These are phyloP conservation scores for Atrichornis clamosus DNA, from an alignment of 2,113 vertebrate genomes.

Conservation along the genomic window DNA sequence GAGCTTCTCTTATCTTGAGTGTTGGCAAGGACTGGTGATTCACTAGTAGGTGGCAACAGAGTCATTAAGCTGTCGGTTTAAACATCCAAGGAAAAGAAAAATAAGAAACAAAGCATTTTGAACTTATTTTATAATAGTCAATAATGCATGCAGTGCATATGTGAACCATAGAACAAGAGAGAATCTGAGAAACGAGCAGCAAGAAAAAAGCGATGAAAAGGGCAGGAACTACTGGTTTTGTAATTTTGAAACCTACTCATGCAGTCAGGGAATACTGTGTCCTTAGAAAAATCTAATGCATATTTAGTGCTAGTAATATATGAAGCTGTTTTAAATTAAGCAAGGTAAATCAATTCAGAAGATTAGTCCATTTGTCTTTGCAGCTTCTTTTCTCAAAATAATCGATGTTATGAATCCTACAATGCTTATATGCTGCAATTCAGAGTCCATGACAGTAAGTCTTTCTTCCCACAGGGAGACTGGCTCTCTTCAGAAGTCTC, in stretches of 20 bases:
- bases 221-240: not conserved
- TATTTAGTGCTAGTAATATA: conserved; percentile 40
- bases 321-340: conserved; percentile 15
- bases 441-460: not conserved
- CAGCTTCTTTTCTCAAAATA: conserved; percentile 18
- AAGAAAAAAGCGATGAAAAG: not conserved
- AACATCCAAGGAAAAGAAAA: conserved; percentile 60
- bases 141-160: not conserved
- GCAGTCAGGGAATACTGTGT: not conserved
- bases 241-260: conserved; percentile 54
- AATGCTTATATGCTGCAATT: not conserved
- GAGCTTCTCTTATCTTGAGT: conserved; percentile 65
- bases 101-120: conserved; percentile 39
- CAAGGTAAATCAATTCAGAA: conserved; percentile 36
- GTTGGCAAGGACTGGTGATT: conserved; percentile 65
- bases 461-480: not conserved
- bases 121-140: conserved; percentile 47
- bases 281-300: conserved; percentile 22
- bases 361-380: conserved; percentile 45
- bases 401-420: not conserved
- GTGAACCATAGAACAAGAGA: conserved; percentile 17
- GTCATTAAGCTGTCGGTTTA: conserved; percentile 67
- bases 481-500: not conserved
- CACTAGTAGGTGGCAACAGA: conserved; percentile 59
- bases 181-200: conserved; percentile 7